These are phyloP conservation scores for Cygnus olor DNA, from an alignment of 2,797 vertebrate species.

Conservation along the genomic window DNA sequence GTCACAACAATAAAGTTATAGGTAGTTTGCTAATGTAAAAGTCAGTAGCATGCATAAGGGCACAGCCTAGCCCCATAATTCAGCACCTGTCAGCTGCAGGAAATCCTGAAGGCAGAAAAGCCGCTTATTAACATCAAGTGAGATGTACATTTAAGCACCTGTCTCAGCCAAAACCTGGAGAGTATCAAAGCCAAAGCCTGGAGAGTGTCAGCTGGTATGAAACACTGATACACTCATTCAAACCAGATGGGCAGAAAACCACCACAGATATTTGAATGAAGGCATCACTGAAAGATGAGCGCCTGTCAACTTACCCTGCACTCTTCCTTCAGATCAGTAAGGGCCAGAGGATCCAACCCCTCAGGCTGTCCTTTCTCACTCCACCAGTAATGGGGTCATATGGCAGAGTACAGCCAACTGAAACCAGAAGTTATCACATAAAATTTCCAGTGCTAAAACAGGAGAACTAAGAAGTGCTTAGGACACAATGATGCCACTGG, in stretches of 20 bases:
- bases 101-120: not conserved
- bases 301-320: not conserved
- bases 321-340: not conserved
- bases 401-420: not conserved
- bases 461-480: not conserved
- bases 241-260: not conserved
- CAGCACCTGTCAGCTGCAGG: rapidly evolving
- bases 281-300: not conserved
- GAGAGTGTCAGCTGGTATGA: not conserved
- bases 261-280: not conserved
- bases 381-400: not conserved
- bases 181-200: not conserved
- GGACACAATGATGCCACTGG: not conserved
- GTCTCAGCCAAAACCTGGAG: not conserved
- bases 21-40: not conserved
- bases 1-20: not conserved
- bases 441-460: not conserved
- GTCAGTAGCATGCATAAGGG: not conserved
- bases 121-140: not conserved
- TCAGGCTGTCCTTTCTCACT: not conserved
- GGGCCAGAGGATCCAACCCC: not conserved
- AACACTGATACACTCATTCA: rapidly evolving
- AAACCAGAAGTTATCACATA: not conserved
- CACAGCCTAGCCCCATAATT: not conserved
- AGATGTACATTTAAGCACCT: not conserved